phyloP scores from a whole-genome alignment of 2,113 vertebrate genomes.

The Pygathrix nemaeus region DNA sequence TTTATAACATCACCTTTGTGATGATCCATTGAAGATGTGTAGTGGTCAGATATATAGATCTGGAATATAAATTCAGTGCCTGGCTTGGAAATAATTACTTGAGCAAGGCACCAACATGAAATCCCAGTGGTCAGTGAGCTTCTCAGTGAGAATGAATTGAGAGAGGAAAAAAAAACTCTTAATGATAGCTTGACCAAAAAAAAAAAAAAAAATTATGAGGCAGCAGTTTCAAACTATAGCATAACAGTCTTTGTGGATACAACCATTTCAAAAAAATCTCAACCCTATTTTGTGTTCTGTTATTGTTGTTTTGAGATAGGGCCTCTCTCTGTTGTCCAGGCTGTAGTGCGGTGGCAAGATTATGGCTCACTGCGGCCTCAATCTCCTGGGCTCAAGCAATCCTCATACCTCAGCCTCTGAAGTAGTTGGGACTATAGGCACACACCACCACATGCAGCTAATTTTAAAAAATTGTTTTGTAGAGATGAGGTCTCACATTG shows the following conservation, averaged over 20 bases:
- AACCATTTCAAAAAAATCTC: not conserved
- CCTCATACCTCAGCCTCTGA: no score
- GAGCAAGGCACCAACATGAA: not conserved
- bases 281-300: no score
- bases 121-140: not conserved
- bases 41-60: not conserved
- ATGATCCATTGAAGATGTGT: not conserved
- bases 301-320: no score
- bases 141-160: not conserved
- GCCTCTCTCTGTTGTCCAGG: no score
- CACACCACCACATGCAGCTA: no score
- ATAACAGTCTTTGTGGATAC: not conserved
- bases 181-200: not conserved
- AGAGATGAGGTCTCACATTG: no score
- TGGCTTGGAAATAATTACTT: not conserved
- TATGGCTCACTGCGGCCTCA: no score
- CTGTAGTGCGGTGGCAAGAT: no score
- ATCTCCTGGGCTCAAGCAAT: no score
- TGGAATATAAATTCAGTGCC: not conserved
- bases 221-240: not conserved
- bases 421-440: no score
- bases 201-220: not conserved
- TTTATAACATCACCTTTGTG: not conserved
- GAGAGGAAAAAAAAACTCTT: not conserved
- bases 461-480: no score